phyloP scores from a whole-genome alignment of 2,888 invertebrate species.

The Caenorhabditis sp. region DNA sequence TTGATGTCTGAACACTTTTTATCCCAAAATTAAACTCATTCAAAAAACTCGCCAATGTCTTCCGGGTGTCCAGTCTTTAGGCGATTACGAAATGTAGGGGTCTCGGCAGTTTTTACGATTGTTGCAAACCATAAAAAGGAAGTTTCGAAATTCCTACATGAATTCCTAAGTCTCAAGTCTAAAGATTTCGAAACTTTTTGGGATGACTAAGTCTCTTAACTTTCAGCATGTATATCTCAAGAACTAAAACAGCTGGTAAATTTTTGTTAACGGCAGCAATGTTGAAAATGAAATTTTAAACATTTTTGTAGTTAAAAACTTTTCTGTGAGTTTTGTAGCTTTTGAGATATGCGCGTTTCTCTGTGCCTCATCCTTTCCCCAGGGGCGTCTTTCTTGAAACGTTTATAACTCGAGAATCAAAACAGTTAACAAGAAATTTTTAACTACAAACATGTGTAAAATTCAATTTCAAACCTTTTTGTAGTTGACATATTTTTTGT shows the following conservation, averaged over 20 bases:
- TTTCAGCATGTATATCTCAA: neutral
- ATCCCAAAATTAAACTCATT: neutral
- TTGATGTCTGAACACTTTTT: neutral
- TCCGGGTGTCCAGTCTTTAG: neutral
- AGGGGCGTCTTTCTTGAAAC: neutral
- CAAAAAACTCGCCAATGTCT: no score
- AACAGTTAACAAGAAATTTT: neutral
- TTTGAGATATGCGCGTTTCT: neutral
- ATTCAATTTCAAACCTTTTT: neutral
- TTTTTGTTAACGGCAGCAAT: neutral
- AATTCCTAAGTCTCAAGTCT: no score
- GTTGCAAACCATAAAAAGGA: no score
- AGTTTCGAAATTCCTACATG: no score
- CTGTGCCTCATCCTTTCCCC: no score
- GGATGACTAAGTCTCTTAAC: neutral
- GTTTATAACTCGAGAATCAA: neutral
- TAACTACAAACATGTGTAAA: neutral
- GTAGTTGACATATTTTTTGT: neutral
- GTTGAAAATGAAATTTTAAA: neutral
- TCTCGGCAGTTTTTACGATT: no score
- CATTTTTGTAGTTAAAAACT: neutral
- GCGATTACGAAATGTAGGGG: neutral
- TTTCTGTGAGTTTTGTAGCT: neutral
- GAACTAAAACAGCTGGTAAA: neutral
- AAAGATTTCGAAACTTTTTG: neutral